These are phyloP conservation scores for Phoebastria nigripes DNA, from an alignment of 2,797 vertebrate genomes.

Conservation along the genomic window DNA sequence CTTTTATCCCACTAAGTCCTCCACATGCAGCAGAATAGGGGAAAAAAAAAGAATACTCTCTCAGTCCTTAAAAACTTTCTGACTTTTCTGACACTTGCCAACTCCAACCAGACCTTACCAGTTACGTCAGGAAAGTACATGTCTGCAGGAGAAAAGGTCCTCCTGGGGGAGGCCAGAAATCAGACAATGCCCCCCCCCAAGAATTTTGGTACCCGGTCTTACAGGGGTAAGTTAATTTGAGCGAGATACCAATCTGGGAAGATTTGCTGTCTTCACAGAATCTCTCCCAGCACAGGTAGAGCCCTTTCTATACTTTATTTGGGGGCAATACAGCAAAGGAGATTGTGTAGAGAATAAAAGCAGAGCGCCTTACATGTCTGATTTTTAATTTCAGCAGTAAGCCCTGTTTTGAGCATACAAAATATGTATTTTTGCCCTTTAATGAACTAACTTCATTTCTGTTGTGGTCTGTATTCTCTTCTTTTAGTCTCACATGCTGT, in stretches of 20 bases:
- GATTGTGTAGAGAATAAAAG: background rate
- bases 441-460: background rate
- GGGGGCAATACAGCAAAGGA: background rate
- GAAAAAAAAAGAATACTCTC: fast-evolving
- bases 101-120: background rate
- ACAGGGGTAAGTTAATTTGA: background rate
- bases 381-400: background rate
- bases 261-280: background rate
- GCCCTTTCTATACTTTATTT: background rate
- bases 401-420: background rate
- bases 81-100: background rate
- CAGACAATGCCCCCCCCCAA: background rate
- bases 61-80: background rate
- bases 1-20: background rate
- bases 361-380: fast-evolving
- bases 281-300: background rate
- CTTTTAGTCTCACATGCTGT: background rate
- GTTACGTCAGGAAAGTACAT: background rate
- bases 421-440: background rate
- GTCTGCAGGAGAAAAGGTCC: background rate
- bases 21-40: background rate
- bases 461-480: background rate
- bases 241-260: background rate
- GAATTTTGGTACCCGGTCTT: background rate
- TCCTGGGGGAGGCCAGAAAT: background rate